phyloP scores from a whole-genome alignment of 2,888 invertebrate species.

The Rhyacophila evoluta region DNA sequence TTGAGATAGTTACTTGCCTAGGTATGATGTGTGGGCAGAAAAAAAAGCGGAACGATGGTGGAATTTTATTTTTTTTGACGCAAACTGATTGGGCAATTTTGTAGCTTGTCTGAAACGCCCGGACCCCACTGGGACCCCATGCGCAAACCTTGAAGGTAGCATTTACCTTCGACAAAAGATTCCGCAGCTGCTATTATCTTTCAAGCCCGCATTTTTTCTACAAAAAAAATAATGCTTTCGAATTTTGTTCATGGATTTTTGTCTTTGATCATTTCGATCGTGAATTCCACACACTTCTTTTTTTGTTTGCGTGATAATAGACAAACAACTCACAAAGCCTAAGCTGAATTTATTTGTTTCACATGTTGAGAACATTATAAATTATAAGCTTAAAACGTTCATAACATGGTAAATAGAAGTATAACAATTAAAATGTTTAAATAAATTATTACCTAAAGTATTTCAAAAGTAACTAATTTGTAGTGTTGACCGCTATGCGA shows the following conservation, averaged over 20 bases:
- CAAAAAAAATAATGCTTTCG: neutral
- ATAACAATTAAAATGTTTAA: too few relatives aligned
- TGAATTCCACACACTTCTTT: conserved; percentile 17
- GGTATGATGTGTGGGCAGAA: neutral
- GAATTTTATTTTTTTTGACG: conserved; percentile 51
- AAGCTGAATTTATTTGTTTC: too few relatives aligned
- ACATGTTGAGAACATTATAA: too few relatives aligned
- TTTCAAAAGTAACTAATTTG: too few relatives aligned
- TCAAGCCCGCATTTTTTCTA: neutral
- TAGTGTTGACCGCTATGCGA: too few relatives aligned
- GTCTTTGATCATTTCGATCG: neutral
- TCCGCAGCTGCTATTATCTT: neutral
- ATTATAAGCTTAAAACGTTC: too few relatives aligned
- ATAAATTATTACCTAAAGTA: too few relatives aligned
- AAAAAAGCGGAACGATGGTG: conserved; percentile 41
- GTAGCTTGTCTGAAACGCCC: conserved; percentile 28
- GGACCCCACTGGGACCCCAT: conserved; percentile 13
- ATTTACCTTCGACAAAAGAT: conserved; percentile 35
- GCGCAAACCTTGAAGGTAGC: conserved; percentile 32
- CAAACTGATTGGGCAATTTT: conserved; percentile 52
- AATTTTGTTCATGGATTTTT: neutral
- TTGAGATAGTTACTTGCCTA: neutral
- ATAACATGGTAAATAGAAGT: too few relatives aligned
- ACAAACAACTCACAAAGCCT: too few relatives aligned
- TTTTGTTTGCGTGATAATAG: neutral